phyloP scores from a whole-genome alignment of 1,140 invertebrate species.

The Neodiprion virginianus region DNA sequence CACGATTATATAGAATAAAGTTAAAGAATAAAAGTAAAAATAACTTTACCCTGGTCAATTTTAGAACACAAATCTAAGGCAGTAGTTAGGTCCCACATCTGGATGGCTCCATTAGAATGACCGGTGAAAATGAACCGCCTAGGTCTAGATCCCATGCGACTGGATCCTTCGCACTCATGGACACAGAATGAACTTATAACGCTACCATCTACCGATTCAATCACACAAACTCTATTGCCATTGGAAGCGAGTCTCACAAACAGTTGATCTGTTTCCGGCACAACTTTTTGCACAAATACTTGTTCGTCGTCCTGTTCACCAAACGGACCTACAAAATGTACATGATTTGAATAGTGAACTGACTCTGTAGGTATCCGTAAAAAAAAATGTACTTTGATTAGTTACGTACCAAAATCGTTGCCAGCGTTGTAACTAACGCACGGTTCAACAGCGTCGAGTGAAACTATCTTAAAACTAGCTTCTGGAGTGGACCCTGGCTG shows the following conservation, averaged over 20 bases:
- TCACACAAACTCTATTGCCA: constrained; percentile 94
- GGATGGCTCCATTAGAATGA: constrained; percentile 92
- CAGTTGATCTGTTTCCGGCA: constrained; percentile 93
- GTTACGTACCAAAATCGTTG: constrained; percentile 77
- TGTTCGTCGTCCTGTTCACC: constrained; percentile 98
- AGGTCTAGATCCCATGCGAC: constrained; percentile 89
- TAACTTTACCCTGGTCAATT: constrained; percentile 66
- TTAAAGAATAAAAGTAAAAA: not conserved
- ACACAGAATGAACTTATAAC: constrained; percentile 95
- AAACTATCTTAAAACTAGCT: constrained; percentile 94
- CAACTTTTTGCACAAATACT: constrained; percentile 97
- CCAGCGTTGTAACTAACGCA: constrained; percentile 76
- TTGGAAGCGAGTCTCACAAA: constrained; percentile 95
- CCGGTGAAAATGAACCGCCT: constrained; percentile 93
- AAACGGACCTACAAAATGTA: constrained; percentile 78
- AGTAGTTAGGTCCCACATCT: constrained; percentile 98
- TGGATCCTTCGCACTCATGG: constrained; percentile 95
- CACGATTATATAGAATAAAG: not conserved
- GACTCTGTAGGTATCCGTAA: not conserved
- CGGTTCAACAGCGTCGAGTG: constrained; percentile 85
- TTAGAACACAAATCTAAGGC: constrained; percentile 84
- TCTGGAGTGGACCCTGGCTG: constrained; percentile 96
- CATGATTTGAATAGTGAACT: constrained; percentile 3
- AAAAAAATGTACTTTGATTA: not conserved
- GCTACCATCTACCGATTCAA: constrained; percentile 93